Conservation (phyloP, 2,888 invertebrate species). For the Sesia bembeciformis region DNA sequence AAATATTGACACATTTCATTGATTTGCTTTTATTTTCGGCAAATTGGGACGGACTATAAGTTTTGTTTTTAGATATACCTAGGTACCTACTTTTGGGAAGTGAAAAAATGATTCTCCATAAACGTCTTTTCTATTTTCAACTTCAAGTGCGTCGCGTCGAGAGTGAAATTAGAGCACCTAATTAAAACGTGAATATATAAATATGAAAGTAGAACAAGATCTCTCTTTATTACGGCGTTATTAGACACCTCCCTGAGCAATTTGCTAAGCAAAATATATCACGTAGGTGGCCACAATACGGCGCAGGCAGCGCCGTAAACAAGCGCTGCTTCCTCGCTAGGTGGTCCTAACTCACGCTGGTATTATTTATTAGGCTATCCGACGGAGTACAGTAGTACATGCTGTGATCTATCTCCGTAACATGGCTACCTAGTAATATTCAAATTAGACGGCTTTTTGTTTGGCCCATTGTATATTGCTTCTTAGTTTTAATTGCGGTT, state of each 20-base stretch:
- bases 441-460: neutral
- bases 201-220: constrained; percentile 5
- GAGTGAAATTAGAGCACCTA: too few relatives aligned
- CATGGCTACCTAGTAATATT: neutral
- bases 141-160: too few relatives aligned
- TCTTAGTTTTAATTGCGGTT: too few relatives aligned
- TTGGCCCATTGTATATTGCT: too few relatives aligned
- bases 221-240: constrained; percentile 68
- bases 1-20: too few relatives aligned
- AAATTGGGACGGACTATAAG: too few relatives aligned
- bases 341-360: constrained; percentile 66
- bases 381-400: constrained; percentile 40
- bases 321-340: constrained; percentile 62
- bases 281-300: constrained; percentile 66
- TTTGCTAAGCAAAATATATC: constrained; percentile 71
- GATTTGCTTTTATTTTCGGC: too few relatives aligned
- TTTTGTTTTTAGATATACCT: too few relatives aligned
- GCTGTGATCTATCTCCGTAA: neutral
- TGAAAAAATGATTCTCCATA: too few relatives aligned
- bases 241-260: constrained; percentile 67
- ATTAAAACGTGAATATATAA: too few relatives aligned
- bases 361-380: constrained; percentile 61
- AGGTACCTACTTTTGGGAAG: too few relatives aligned
- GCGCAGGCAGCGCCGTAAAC: constrained; percentile 57
- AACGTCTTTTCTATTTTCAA: too few relatives aligned